These are phyloP conservation scores for Microctenopoma steveboyesi DNA, from an alignment of 2,797 vertebrate species.

Conservation along the genomic window DNA sequence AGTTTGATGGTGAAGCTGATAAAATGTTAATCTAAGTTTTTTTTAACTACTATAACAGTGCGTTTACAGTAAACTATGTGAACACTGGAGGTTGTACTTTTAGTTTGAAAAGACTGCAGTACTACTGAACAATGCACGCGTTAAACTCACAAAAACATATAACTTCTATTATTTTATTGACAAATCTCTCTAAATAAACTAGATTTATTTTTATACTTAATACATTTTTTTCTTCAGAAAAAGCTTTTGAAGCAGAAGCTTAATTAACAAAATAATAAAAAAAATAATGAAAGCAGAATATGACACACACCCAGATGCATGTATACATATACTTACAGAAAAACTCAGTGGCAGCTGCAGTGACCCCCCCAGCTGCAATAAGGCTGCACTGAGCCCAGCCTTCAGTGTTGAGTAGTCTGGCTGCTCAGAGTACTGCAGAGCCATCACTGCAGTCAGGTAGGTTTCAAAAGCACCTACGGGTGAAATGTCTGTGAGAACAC, in stretches of 20 bases:
- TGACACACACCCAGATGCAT: too few relatives aligned
- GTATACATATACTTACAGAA: constrained; percentile 34
- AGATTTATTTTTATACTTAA: too few relatives aligned
- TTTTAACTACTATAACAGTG: neutral
- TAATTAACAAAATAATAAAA: neutral
- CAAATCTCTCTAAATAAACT: too few relatives aligned
- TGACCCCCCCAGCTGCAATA: constrained; percentile 69
- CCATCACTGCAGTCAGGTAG: constrained; percentile 78
- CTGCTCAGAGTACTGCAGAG: constrained; percentile 79
- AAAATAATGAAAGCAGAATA: neutral
- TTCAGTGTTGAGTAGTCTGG: constrained; percentile 80
- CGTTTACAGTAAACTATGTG: too few relatives aligned
- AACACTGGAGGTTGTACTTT: neutral
- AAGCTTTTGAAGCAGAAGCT: neutral
- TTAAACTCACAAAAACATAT: too few relatives aligned
- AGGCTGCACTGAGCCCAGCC: constrained; percentile 50
- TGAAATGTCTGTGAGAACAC: neutral
- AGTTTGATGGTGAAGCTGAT: neutral
- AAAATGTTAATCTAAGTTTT: too few relatives aligned
- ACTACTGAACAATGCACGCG: neutral
- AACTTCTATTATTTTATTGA: too few relatives aligned
- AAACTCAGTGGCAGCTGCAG: constrained; percentile 68
- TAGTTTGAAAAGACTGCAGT: too few relatives aligned
- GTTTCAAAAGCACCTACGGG: constrained; percentile 70
- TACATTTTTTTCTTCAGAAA: neutral